A percentile compares a stretch with the other conserved stretches of the same genome.
These are phyloP conservation scores for Bombus waltoni DNA, from an alignment of 1,140 invertebrate genomes.

Conservation along the genomic window DNA sequence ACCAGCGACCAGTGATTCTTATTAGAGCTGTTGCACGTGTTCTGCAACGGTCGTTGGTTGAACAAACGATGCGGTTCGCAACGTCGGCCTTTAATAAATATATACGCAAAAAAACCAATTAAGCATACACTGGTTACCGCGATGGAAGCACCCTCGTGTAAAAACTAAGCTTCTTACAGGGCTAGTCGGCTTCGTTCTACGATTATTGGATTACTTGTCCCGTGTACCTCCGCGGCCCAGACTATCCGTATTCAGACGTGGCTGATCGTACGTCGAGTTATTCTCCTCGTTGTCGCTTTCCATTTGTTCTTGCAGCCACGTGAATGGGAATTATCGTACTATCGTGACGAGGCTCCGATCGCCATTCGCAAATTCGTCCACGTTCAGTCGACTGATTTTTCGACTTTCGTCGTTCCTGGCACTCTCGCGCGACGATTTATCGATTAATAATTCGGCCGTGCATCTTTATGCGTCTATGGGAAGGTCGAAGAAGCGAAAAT, in stretches of 20 bases:
- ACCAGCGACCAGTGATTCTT: background rate
- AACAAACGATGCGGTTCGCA: background rate
- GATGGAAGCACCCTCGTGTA: constrained; percentile 55
- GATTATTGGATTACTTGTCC: constrained; percentile 70
- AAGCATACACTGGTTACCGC: constrained; percentile 29
- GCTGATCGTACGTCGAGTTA: constrained; percentile 30
- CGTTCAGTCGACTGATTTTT: background rate
- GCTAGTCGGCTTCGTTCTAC: constrained; percentile 60
- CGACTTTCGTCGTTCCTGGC: background rate
- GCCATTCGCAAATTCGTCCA: background rate
- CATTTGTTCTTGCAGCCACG: background rate
- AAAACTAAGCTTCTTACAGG: constrained; percentile 69
- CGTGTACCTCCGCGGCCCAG: background rate
- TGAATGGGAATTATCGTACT: background rate
- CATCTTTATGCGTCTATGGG: too few relatives aligned
- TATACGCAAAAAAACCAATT: constrained; percentile 19
- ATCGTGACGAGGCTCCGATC: background rate
- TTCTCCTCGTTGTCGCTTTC: constrained; percentile 29
- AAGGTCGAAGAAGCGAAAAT: too few relatives aligned
- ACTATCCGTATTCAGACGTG: background rate
- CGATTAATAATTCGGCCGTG: too few relatives aligned
- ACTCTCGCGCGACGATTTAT: too few relatives aligned
- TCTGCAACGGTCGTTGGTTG: background rate
- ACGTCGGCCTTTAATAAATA: constrained; percentile 12
- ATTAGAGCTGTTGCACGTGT: background rate